Base-by-base conservation (phyloP, 2,797 vertebrate species). In the Gephyroberyx darwinii region DNA sequence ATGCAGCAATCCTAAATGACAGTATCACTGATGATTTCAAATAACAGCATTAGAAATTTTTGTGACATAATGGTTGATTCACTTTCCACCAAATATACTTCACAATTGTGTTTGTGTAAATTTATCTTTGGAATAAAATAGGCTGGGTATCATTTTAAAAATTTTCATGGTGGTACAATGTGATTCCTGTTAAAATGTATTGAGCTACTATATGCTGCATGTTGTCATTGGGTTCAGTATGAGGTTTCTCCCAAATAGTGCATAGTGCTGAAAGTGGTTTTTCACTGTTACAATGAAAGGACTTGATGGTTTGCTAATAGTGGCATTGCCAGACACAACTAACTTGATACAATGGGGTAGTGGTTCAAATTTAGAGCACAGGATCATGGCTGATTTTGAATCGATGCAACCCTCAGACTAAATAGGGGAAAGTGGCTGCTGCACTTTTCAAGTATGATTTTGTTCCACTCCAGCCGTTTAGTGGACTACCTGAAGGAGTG, bases 401-500 rank as follows among this genome's bases (percentile, higher is more conserved):
- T 3, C 33, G 45, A 54, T 35, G 4, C 9, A 39, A 52, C 20
- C 13, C 43, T 17, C 68, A 10, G 55, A 47, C 47, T 45, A 9
- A 31, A 39, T 47, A 45, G 54, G 59, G 26, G 71, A 84, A 80
- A 77, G 71, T 66, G 70, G 17, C 57, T 45, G 33, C 51, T 65
- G 73, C 56, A 58, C 74, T 75, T 78, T 79, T 89, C 69, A 84
- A 87, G 75, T 74, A 69, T 22, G 39, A 13, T n/a, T 8, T 26
- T n/a, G 26, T n/a, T 35, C 19, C 47, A 57, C 62, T 43, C 16
- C 60, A 39, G 66, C 9, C 0, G 1, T 26, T 30, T 47, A 65
- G 2, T 3, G n/a, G 45, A 75, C 79, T 90, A 94, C 86, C 92
- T 91, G 93, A 94, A 94, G 73, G 93, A 94, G 77, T 94, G 95